Base-by-base conservation (phyloP, 2,888 invertebrate species). In the Trachelus iudaicus region DNA sequence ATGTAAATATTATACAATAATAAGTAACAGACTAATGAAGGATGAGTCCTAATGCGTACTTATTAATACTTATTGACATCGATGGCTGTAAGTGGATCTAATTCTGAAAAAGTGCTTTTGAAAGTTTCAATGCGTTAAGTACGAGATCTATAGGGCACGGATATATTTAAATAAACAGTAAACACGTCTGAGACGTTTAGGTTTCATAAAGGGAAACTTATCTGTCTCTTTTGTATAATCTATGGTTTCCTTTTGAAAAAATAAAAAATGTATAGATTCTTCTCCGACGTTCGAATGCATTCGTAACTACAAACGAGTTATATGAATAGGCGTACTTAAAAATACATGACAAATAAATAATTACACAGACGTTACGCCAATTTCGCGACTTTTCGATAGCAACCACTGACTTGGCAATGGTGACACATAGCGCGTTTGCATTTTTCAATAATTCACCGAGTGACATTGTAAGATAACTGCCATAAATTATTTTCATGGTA, bases 11-110 rank as follows among this genome's bases (percentile, higher is more conserved):
- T n/a, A 76, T 79, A 78, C 73, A 77, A 79, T 73, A 81, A 77
- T 73, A 34, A 34, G 75, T 74, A 75, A 76, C 75, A 78, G 77
- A 80, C 81, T 79, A 77, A 80, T 79, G 40, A 40, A 40, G 23
- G 23, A 40, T 23, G 6, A 40, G 40, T 40, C 40, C 40, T 81
- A 80, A 82, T 83, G 79, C 85, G 87, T 87, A 87, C 87, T 87
- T 87, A 87, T 77, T 69, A 83, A 84, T 81, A 84, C 82, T 86
- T 82, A 85, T 76, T 80, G 81, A 85, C 82, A 83, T 83, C 76
- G 77, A 84, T 84, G 83, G 83, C 82, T 85, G 84, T 86, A 86
- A 79, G 82, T 83, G 78, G 79, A 82, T 81, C 82, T 81, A 80
- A 83, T 80, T 82, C 83, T 84, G 23, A 40, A 40, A 82, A 79